Conservation (phyloP, 2,113 vertebrate species). For the Himantopus leucocephalus region DNA sequence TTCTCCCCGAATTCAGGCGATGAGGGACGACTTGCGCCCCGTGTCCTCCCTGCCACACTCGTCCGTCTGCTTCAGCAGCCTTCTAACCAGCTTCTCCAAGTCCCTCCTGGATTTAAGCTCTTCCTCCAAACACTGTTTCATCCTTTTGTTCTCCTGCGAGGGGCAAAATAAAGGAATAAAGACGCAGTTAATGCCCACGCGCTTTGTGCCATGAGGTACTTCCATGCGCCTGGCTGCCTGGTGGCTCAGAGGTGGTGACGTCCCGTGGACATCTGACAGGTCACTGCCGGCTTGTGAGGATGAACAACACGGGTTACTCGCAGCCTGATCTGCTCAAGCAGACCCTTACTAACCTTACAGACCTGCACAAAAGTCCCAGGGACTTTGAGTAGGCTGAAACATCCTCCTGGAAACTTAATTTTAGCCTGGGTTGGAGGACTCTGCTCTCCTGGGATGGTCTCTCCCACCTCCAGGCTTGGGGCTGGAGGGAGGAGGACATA, state of each 20-base stretch:
- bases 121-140: conserved; percentile 97
- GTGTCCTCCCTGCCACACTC: conserved; percentile 87
- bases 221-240: neutral
- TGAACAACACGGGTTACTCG: neutral
- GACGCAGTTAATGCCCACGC: neutral
- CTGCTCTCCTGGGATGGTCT: neutral
- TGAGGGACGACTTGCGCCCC: conserved; percentile 74
- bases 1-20: conserved; percentile 32
- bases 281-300: neutral
- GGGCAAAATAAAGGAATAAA: neutral
- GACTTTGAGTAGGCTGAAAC: neutral
- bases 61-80: conserved; percentile 92
- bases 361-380: neutral
- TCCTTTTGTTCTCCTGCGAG: conserved; percentile 91
- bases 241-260: neutral
- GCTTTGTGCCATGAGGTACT: neutral
- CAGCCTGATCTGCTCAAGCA: neutral
- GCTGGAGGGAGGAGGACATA: neutral
- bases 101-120: conserved; percentile 95
- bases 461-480: neutral
- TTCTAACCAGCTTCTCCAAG: conserved; percentile 90
- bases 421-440: neutral
- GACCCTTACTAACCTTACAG: neutral
- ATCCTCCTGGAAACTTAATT: neutral
- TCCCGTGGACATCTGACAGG: neutral